phyloP scores from a whole-genome alignment of 2,888 invertebrate species.

The Microchrysa polita region DNA sequence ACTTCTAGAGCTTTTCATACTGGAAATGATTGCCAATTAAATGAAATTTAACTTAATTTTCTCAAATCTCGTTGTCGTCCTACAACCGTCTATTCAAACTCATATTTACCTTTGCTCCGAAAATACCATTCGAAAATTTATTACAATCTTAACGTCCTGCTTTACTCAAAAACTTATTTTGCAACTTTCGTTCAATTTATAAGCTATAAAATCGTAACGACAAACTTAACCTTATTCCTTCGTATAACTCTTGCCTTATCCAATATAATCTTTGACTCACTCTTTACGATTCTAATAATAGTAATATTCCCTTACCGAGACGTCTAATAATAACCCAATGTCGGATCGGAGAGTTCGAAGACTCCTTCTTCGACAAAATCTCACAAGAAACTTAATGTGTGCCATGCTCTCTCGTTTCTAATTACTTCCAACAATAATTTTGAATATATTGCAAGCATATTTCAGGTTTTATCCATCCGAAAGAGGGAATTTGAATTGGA shows the following conservation, averaged over 20 bases:
- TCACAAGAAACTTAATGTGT: slow-evolving; percentile 1
- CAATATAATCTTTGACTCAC: slow-evolving; percentile 30
- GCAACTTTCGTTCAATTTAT: not conserved
- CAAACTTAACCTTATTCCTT: slow-evolving; percentile 24
- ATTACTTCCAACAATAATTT: slow-evolving; percentile 38
- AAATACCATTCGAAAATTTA: too few species aligned
- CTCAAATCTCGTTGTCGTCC: too few species aligned
- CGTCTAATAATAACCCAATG: slow-evolving; percentile 18
- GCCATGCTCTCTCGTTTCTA: slow-evolving; percentile 18
- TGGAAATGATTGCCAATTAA: too few species aligned
- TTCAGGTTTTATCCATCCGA: slow-evolving; percentile 28
- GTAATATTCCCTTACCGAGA: slow-evolving; percentile 1
- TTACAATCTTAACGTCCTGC: too few species aligned
- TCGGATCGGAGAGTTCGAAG: not conserved
- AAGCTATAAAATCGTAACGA: slow-evolving; percentile 25
- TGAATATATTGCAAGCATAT: slow-evolving; percentile 37
- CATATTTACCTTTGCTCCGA: too few species aligned
- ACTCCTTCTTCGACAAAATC: not conserved
- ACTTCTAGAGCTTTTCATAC: too few species aligned
- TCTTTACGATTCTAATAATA: slow-evolving; percentile 32
- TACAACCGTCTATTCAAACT: too few species aligned
- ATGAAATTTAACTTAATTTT: too few species aligned
- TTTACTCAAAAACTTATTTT: not conserved
- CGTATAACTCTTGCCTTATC: slow-evolving; percentile 22
- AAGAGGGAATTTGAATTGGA: not conserved